Conservation (phyloP, 2,797 vertebrate genomes). For the Etheostoma nigrum region DNA sequence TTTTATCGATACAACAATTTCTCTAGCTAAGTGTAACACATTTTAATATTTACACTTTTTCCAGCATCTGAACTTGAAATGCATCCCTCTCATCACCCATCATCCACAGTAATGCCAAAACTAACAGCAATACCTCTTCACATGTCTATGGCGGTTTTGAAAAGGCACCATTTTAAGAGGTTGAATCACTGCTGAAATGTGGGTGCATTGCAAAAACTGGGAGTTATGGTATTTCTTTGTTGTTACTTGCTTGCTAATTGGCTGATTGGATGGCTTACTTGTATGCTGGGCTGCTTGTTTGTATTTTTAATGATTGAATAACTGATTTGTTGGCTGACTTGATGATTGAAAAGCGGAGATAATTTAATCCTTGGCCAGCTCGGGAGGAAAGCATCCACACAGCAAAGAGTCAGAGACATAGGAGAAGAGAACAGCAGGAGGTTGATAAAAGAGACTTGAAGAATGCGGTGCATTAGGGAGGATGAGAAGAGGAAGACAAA, state of each 20-base stretch:
- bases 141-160: not conserved
- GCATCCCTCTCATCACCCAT: too few species aligned
- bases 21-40: too few species aligned
- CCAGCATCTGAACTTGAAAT: too few species aligned
- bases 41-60: too few species aligned
- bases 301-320: conserved; percentile 8
- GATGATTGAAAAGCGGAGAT: conserved; percentile 23
- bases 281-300: not conserved
- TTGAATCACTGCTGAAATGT: not conserved
- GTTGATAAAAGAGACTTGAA: not conserved
- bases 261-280: conserved; percentile 2
- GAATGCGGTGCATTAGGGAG: conserved; percentile 4
- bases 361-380: conserved; percentile 15
- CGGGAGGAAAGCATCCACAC: conserved; percentile 13
- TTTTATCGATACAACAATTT: too few species aligned
- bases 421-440: conserved; percentile 13
- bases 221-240: not conserved
- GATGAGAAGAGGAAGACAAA: conserved; percentile 39
- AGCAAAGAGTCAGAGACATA: conserved; percentile 4
- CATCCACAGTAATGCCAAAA: too few species aligned
- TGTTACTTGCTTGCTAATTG: conserved; percentile 17
- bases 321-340: conserved; percentile 22
- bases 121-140: too few species aligned
- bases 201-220: not conserved
- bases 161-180: not conserved